Percentiles rank a stretch among this genome's conserved stretches.
Evolutionary conservation across 2,888 invertebrate genomes (phyloP).

Genomic region (Cryptus viduatorius): DNA sequence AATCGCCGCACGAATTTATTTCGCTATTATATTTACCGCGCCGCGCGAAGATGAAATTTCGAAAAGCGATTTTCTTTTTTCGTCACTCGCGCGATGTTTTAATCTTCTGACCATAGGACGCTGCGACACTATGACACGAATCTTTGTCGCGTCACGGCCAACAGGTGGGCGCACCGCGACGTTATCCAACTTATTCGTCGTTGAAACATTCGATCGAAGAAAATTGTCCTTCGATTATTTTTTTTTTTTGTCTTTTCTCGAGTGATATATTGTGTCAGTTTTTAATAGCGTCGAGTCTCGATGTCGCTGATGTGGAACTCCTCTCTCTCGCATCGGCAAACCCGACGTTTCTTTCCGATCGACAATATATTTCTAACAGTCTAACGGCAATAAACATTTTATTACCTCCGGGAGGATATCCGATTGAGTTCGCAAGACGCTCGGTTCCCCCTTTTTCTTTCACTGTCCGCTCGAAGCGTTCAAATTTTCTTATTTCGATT

Average conservation of each 20-base stretch:
- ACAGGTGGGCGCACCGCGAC: conserved; percentile 41
- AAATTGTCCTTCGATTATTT: neutral
- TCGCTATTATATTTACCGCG: neutral
- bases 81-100: neutral
- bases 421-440: neutral
- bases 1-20: conserved; percentile 32
- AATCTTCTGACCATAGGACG: neutral
- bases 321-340: neutral
- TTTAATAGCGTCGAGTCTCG: neutral
- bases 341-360: conserved; percentile 5
- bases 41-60: neutral
- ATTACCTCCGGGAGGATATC: conserved; percentile 18
- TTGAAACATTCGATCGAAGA: neutral
- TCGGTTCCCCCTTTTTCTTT: neutral
- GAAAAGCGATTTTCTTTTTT: neutral
- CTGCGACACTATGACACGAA: neutral
- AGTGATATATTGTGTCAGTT: neutral
- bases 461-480: neutral
- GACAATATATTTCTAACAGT: neutral
- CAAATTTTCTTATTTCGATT: neutral
- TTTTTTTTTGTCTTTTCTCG: too few species aligned
- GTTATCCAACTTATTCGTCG: neutral
- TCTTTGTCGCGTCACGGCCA: conserved; percentile 35
- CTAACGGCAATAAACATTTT: conserved; percentile 25
- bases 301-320: neutral